phyloP scores from a whole-genome alignment of 2,797 vertebrate species.

The Scleropages formosus region DNA sequence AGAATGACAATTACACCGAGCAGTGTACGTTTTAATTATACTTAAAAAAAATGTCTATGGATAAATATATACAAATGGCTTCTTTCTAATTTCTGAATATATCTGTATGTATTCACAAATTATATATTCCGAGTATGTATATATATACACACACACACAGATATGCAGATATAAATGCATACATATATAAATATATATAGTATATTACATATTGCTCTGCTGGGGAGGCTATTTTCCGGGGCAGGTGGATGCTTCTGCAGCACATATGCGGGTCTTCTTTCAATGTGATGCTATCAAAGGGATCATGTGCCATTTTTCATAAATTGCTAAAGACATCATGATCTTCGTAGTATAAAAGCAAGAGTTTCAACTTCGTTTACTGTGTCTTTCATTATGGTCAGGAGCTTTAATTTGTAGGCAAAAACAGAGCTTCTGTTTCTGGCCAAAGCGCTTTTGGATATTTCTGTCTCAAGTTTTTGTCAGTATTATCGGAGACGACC shows the following conservation, averaged over 20 bases:
- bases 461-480: not conserved
- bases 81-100: too few species aligned
- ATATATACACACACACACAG: too few species aligned
- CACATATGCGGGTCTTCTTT: conserved; percentile 25
- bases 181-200: too few species aligned
- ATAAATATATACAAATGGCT: too few species aligned
- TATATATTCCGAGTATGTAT: too few species aligned
- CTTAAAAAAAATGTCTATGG: too few species aligned
- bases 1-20: conserved; percentile 53
- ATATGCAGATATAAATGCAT: too few species aligned
- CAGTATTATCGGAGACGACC: too few species aligned
- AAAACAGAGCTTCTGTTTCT: not conserved
- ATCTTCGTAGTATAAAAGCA: not conserved
- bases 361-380: not conserved
- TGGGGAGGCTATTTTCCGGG: conserved; percentile 42
- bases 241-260: conserved; percentile 38
- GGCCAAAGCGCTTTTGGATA: conserved; percentile 6
- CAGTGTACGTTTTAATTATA: conserved; percentile 55
- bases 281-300: not conserved
- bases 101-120: too few species aligned
- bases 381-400: not conserved
- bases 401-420: not conserved
- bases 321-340: not conserved
- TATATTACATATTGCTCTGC: too few species aligned
- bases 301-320: not conserved